Base-by-base conservation (phyloP, 2,113 vertebrate genomes). In the Psittacula cyanocephala region DNA sequence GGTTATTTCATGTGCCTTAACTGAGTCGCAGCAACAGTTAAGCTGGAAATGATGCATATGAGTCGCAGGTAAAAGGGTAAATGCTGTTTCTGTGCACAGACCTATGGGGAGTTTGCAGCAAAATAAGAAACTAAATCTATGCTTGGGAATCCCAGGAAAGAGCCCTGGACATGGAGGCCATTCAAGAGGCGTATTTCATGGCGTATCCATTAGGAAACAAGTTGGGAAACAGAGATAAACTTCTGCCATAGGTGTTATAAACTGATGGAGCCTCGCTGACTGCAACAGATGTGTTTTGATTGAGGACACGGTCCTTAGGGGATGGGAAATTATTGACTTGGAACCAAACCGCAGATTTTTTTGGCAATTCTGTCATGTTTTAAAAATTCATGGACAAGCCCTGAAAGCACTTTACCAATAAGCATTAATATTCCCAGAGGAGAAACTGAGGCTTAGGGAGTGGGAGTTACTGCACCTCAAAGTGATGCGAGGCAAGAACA, bases 231-330 rank as follows among this genome's bases (percentile, higher is more conserved):
- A 43, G 72, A 44, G 89, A 78, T 25, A 62, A 92, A 75, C 69
- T 89, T 28, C 91, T 93, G 86, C 35, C 77, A 85, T 62, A 93
- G 91, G 93, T 92, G 92, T 33, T 63, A 11, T 14, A 65, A 91
- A 72, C 62, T 20, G 64, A 49, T 65, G 88, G 80, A 84, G 88
- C 77, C 77, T 71, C 0, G 1, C 3, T 69, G 92, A 55, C 57
- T 92, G 87, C 3, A 80, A 69, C 91, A 96, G 93, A 94, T 92
- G 86, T 94, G 94, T 85, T 94, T 92, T 79, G 91, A 88, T 95
- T 71, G 93, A 94, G 92, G 91, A 94, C 84, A 12, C 4, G 53
- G 89, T 91, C 96, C 95, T 94, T 14, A 43, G 94, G 67, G 92
- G 53, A 37, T 86, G n/a, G 41, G 41, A 91, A 94, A 95, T 93